Evolutionary conservation across 2,797 vertebrate genomes (phyloP), one percentile per base, ranked within the genome.

Genomic region (Lagocephalus sceleratus): DNA sequence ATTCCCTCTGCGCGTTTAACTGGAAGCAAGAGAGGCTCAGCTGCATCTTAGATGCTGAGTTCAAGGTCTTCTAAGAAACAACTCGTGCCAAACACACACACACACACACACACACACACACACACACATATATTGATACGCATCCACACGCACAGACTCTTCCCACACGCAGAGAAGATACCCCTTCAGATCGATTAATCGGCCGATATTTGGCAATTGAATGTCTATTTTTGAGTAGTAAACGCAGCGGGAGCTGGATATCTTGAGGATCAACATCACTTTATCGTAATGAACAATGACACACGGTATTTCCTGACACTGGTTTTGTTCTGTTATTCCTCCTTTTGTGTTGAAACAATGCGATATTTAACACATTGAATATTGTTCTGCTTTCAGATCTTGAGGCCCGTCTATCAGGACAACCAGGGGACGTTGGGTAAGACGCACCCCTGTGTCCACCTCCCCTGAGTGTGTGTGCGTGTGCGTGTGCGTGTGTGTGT

Each of bases 351-450:
- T 40, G 2, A 49, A 45, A 48, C 50, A 46, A 26, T 45, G n/a
- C 51, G 3, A 35, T 0, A 49, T 56, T 66, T 68, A 35, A 14
- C 32, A 35, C 32, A 14, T 57, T 65, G 63, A 25, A 57, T 51
- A 56, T 69, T 42, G 50, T 57, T 82, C 57, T 85, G 45, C 47
- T 62, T 90, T 42, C 92, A 98, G 95, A 90, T 95, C 63, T 88
- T 98, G 85, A 89, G 93, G 64, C 92, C 94, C 2, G 88, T 95
- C 65, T 95, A 94, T 64, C 92, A 93, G 68, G 95, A 97, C 63
- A 90, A 92, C 42, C 82, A 83, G 38, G 66, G 89, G 15, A 79
- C 93, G 0, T 81, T 81, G 75, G 92, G 96, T 97, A 83, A 94
- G 93, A 39, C 38, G 38, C 26, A 29, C 6, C 29, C 0, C 29